Evolutionary conservation across 2,888 invertebrate species (phyloP), one percentile per base, ranked within the genome.

Genomic region (Andrena haemorrhoa): DNA sequence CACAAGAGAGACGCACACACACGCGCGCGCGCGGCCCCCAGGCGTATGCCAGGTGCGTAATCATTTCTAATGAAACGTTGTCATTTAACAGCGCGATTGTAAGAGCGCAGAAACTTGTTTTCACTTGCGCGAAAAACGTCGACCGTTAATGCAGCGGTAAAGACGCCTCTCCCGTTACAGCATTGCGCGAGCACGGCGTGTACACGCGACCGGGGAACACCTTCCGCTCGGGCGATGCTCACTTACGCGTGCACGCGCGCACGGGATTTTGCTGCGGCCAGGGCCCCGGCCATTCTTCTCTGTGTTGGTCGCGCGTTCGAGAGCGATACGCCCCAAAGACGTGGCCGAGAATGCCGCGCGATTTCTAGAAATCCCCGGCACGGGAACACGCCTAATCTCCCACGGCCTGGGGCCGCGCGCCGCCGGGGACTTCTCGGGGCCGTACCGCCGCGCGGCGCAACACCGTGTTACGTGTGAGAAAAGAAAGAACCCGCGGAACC

Each of bases 131-230:
- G 93, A 93, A 93, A 93, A 93, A 93, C 93, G 89, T 82, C 92
- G 90, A 94, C 94, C 94, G 94, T 94, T 93, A 93, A 93, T 93
- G 92, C 93, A 94, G 94, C 94, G 94, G 94, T 94, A 94, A 94
- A 94, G 93, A 93, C 92, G 91, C 91, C 90, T 93, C 94, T 94
- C 93, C 94, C 94, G 94, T 94, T 94, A 94, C 90, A 91, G 90
- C 88, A 89, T 91, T 85, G 87, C 83, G 91, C 89, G 89, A 87
- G 87, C 83, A 85, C 83, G 88, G 89, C 88, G 47, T 71, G 90
- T 89, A 89, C 90, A 81, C 87, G 85, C 20, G 56, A 86, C 91
- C 87, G 85, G 88, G 91, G 88, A 91, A 91, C 90, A 90, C 91
- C 90, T 84, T 83, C 70, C 81, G 73, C 26, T 71, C 80, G 35